Conservation (phyloP, 2,888 invertebrate genomes). For the Holacanthella duospinosa region DNA sequence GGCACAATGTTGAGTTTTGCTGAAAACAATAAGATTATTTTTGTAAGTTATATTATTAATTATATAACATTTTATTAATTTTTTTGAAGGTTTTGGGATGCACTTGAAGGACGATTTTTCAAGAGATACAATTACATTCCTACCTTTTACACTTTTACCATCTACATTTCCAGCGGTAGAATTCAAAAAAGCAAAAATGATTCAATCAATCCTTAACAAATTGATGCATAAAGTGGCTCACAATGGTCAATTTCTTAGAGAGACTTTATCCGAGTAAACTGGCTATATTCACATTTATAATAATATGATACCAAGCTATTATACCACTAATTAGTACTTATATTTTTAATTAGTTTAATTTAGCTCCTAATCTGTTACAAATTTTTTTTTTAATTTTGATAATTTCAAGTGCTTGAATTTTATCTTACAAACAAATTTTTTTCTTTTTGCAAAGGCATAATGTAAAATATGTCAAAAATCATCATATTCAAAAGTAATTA, state of each 20-base stretch:
- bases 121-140: slow-evolving; percentile 56
- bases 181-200: slow-evolving; percentile 59
- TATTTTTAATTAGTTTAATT: too few species aligned
- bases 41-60: not conserved
- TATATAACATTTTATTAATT: not conserved
- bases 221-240: slow-evolving; percentile 78
- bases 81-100: slow-evolving; percentile 55
- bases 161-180: slow-evolving; percentile 66
- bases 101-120: slow-evolving; percentile 57
- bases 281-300: not conserved
- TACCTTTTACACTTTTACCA: slow-evolving; percentile 66
- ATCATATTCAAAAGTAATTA: too few species aligned
- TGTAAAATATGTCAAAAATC: too few species aligned
- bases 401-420: slow-evolving; percentile 77
- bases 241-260: slow-evolving; percentile 61
- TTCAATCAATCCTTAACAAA: slow-evolving; percentile 67
- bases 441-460: too few species aligned
- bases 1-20: too few species aligned
- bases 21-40: too few species aligned
- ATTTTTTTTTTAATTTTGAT: slow-evolving; percentile 45
- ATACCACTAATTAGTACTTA: too few species aligned
- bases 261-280: slow-evolving; percentile 53
- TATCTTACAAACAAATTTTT: too few species aligned
- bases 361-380: too few species aligned
- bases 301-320: too few species aligned